A percentile compares a stretch with the other conserved stretches of the same genome.
Conservation (phyloP, 2,888 invertebrate species). For the Philhelius pedissequus region DNA sequence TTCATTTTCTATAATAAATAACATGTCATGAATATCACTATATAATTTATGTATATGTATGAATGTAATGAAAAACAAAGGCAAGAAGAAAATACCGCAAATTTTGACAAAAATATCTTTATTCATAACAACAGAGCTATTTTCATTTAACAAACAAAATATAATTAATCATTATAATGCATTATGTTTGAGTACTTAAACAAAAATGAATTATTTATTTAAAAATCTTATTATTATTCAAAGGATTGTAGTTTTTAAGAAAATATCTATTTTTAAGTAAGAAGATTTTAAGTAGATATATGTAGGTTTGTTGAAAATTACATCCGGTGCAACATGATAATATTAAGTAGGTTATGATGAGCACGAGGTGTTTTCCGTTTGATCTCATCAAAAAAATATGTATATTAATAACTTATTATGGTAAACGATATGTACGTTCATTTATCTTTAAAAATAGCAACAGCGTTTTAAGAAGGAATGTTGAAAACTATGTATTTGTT, state of each 20-base stretch:
- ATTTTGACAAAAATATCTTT: background rate
- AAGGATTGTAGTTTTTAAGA: background rate
- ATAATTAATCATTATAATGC: constrained; percentile 30
- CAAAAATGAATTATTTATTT: background rate
- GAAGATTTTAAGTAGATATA: background rate
- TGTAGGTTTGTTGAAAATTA: background rate
- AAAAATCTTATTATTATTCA: background rate
- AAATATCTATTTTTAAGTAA: background rate
- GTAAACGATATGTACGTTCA: background rate
- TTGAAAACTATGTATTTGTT: no score
- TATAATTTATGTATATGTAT: no score
- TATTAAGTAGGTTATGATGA: background rate
- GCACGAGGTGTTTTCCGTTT: background rate
- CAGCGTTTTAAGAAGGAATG: no score
- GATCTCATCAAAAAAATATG: background rate
- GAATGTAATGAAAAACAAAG: background rate
- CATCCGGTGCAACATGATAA: background rate
- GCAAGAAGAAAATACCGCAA: constrained; percentile 3
- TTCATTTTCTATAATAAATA: constrained; percentile 1
- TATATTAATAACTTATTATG: background rate
- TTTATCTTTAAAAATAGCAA: background rate
- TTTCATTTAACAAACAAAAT: background rate
- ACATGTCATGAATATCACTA: background rate
- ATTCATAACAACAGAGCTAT: background rate
- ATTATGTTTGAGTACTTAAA: background rate